phyloP scores from a whole-genome alignment of 1,140 invertebrate species.

The Radopholus similis region DNA sequence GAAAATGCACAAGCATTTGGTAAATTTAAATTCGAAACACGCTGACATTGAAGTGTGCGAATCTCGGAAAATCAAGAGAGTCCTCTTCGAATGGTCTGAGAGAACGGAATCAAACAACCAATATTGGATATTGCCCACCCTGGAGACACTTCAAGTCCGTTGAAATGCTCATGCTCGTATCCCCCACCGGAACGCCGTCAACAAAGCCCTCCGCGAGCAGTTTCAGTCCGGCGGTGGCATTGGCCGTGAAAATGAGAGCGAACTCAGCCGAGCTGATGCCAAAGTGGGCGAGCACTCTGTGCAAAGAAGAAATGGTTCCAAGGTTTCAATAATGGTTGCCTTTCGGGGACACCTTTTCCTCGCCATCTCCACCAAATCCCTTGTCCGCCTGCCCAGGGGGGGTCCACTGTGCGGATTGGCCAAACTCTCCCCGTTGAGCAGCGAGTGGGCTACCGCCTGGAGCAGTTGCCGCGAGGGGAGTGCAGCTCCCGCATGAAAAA shows the following conservation, averaged over 20 bases:
- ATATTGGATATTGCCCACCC: not conserved
- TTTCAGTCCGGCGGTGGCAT: constrained; percentile 79
- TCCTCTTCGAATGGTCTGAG: constrained; percentile 45
- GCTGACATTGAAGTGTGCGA: constrained; percentile 96
- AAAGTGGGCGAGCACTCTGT: constrained; percentile 77
- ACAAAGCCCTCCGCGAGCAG: constrained; percentile 77
- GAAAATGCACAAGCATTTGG: too few relatives aligned
- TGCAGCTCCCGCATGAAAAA: constrained; percentile 78
- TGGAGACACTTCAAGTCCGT: constrained; percentile 50
- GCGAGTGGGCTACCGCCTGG: constrained; percentile 67
- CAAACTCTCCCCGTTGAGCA: constrained; percentile 70
- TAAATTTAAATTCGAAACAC: too few relatives aligned
- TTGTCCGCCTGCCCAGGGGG: constrained; percentile 70
- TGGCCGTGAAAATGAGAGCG: constrained; percentile 81
- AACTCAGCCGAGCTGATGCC: constrained; percentile 77
- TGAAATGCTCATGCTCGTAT: constrained; percentile 26
- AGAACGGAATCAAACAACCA: not conserved
- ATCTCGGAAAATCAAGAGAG: constrained; percentile 77
- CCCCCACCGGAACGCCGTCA: constrained; percentile 58
- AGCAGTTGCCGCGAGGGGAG: constrained; percentile 76
- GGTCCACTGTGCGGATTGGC: constrained; percentile 80
- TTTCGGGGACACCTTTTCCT: constrained; percentile 69
- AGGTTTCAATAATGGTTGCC: not conserved
- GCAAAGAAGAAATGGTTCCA: constrained; percentile 49
- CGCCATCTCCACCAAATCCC: constrained; percentile 75